Evolutionary conservation across 2,113 vertebrate genomes (phyloP), one percentile per base, ranked within the genome.

Genomic region (Pavo muticus): DNA sequence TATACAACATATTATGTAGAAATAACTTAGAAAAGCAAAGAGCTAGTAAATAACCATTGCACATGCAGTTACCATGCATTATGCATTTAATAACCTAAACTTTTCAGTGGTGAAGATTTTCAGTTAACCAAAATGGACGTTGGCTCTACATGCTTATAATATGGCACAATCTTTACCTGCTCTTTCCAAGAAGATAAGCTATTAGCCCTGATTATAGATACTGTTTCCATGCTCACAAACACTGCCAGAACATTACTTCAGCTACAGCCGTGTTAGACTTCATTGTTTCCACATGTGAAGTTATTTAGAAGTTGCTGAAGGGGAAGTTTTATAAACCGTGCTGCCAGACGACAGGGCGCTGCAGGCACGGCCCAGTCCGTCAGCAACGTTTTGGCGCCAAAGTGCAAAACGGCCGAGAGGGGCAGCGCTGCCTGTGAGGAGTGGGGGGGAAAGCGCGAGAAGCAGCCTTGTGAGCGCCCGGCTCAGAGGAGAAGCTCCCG

Each of bases 1-100:
- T 40, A 50, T 75, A 90, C 95, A 96, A 97, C 93, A 91, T 84
- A 87, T 60, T 74, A 87, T 69, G 76, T 90, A 61, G 91, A 83
- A 88, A 70, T 88, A 94, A 91, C 83, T 78, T 65, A 91, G 67
- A 88, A 82, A 95, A 97, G 93, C 60, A 83, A 77, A 89, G 90
- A 86, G 67, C 87, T 87, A 25, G 76, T 83, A 88, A 91, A 96
- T 89, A 80, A 59, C 74, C 93, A 74, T 45, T 65, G 67, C 77
- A 77, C 65, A 39, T 32, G 72, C 1, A 93, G 61, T 81, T 91
- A 84, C 50, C 39, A 67, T 40, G 68, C 52, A 69, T 91, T 87
- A 94, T 47, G 32, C 50, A 78, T 90, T 81, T 83, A 83, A 92
- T 95, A 94, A 95, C 84, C 87, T 73, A 74, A 45, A 80, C 77